phyloP scores from a whole-genome alignment of 2,113 vertebrate genomes.

The Lichenostomus cassidix region DNA sequence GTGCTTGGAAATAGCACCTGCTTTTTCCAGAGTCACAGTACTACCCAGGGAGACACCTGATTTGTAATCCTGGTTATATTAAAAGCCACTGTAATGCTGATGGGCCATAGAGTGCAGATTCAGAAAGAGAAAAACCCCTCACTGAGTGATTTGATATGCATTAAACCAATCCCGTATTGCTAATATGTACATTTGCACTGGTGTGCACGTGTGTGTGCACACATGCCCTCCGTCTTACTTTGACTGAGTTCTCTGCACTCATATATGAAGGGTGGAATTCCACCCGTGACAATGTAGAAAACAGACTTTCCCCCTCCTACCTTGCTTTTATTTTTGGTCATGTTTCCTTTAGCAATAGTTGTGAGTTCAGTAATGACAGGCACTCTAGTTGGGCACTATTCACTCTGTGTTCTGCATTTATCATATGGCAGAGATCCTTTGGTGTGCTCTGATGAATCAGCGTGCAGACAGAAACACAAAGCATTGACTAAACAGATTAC shows the following conservation, averaged over 20 bases:
- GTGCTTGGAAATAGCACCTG: constrained; percentile 42
- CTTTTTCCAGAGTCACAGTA: constrained; percentile 28
- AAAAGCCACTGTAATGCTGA: not conserved
- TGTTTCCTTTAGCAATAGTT: not conserved
- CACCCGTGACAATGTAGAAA: not conserved
- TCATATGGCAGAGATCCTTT: not conserved
- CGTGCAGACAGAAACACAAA: not conserved
- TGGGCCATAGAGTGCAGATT: not conserved
- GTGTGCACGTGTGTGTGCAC: not conserved
- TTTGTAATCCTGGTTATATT: constrained; percentile 13
- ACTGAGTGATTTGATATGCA: not conserved
- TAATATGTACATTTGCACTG: not conserved
- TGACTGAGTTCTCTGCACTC: not conserved
- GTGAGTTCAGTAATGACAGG: not conserved
- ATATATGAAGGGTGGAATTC: not conserved
- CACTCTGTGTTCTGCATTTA: not conserved
- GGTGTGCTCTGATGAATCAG: not conserved
- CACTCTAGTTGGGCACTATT: not conserved
- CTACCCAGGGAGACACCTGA: constrained; percentile 25
- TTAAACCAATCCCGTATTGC: not conserved
- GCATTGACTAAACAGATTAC: not conserved
- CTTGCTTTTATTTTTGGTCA: not conserved
- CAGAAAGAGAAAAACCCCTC: not conserved
- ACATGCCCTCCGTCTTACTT: not conserved
- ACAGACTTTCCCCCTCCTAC: not conserved